Percentiles rank a stretch among this genome's conserved stretches.
Conservation (phyloP, 2,113 vertebrate genomes). For the Coryphaenoides rupestris region DNA sequence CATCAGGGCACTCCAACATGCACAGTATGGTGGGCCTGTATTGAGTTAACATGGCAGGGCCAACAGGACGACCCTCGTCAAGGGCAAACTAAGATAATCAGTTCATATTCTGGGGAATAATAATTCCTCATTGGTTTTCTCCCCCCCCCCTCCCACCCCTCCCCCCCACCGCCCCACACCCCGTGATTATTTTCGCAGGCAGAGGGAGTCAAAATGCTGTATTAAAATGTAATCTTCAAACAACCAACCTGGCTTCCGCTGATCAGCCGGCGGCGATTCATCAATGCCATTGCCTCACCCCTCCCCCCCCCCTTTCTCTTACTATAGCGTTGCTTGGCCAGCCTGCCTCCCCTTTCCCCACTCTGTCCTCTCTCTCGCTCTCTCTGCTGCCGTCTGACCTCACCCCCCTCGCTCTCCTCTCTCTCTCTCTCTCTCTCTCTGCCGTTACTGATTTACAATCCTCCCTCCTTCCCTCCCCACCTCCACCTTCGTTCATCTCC, state of each 20-base stretch:
- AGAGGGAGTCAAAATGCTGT: conserved; percentile 65
- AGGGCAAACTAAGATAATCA: conserved; percentile 64
- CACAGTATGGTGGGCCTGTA: conserved; percentile 10
- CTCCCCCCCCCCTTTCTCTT: conserved; percentile 38
- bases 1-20: neutral
- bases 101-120: conserved; percentile 66
- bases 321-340: conserved; percentile 12
- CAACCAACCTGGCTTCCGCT: conserved; percentile 71
- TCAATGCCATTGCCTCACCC: conserved; percentile 76
- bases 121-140: conserved; percentile 69
- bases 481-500: conserved; percentile 26
- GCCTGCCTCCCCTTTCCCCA: conserved; percentile 33
- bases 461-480: conserved; percentile 35
- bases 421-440: conserved; percentile 54
- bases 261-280: conserved; percentile 73
- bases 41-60: conserved; percentile 36
- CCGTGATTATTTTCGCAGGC: conserved; percentile 65
- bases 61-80: conserved; percentile 44
- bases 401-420: conserved; percentile 56
- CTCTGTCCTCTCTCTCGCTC: conserved; percentile 46
- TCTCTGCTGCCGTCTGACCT: conserved; percentile 63
- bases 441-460: conserved; percentile 62
- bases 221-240: conserved; percentile 81
- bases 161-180: no score
- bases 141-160: no score